Evolutionary conservation across 2,797 vertebrate species (phyloP).

Genomic region (Galagoides demidoff): DNA sequence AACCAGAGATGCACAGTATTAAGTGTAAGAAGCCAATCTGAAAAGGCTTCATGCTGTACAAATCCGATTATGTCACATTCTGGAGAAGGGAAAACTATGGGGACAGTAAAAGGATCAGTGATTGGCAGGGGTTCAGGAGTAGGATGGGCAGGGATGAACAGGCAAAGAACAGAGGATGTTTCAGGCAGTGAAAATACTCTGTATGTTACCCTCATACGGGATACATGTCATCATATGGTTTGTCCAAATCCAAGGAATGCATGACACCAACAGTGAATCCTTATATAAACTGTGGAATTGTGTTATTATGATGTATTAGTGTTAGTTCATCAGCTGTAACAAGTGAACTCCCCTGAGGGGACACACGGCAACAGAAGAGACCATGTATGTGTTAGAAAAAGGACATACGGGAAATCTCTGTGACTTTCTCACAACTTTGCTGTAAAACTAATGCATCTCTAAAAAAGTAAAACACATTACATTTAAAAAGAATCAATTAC

Average conservation of each 20-base stretch:
- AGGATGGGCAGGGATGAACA: background rate
- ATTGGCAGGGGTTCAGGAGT: background rate
- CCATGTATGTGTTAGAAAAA: background rate
- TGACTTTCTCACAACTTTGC: background rate
- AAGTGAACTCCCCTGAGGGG: background rate
- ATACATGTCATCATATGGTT: too few relatives aligned
- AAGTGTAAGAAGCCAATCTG: background rate
- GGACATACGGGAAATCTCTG: background rate
- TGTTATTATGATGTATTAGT: background rate
- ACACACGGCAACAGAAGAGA: too few relatives aligned
- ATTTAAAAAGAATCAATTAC: background rate
- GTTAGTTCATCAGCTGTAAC: background rate
- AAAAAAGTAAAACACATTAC: background rate
- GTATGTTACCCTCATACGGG: too few relatives aligned
- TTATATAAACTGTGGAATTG: background rate
- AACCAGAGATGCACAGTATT: background rate
- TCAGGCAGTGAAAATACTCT: background rate
- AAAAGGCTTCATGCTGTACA: background rate
- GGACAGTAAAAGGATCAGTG: background rate
- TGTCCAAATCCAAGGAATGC: background rate
- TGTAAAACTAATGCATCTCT: background rate
- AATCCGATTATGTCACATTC: background rate
- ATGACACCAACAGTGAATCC: background rate
- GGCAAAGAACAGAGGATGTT: background rate
- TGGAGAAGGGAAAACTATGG: background rate